Evolutionary conservation across 2,888 invertebrate species (phyloP).

Genomic region (Lepidocyrtinus sp.): DNA sequence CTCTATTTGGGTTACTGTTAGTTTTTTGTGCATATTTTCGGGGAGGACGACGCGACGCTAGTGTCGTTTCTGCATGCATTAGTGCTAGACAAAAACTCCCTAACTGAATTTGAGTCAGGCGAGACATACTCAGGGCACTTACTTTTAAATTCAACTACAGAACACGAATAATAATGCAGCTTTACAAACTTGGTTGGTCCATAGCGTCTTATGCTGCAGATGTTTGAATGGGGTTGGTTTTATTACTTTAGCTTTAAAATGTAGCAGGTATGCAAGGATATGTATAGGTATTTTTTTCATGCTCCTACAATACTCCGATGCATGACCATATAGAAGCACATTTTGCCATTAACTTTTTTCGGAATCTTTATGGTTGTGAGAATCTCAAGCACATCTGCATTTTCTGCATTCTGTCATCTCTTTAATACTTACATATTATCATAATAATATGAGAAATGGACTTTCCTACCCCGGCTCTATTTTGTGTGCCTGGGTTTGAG

Average conservation of each 20-base stretch:
- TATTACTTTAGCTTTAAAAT: not conserved
- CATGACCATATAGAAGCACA: constrained; percentile 12
- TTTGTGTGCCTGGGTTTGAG: not conserved
- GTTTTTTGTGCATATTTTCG: too few species aligned
- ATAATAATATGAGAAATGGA: constrained; percentile 14
- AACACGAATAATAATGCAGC: too few species aligned
- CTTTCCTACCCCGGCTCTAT: constrained; percentile 4
- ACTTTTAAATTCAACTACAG: too few species aligned
- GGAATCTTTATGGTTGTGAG: constrained; percentile 3
- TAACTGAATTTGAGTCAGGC: too few species aligned
- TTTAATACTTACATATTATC: constrained; percentile 13
- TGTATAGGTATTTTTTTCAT: constrained; percentile 2
- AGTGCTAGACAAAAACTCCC: too few species aligned
- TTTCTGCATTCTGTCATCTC: constrained; percentile 15
- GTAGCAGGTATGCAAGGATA: too few species aligned
- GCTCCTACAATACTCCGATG: not conserved
- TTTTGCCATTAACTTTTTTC: not conserved
- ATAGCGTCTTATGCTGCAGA: not conserved
- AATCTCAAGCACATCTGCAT: constrained; percentile 13
- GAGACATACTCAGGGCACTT: too few species aligned
- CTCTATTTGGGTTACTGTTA: too few species aligned
- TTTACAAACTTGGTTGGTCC: too few species aligned
- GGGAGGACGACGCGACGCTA: too few species aligned
- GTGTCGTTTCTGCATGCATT: too few species aligned
- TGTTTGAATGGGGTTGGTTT: not conserved